Percentiles rank a stretch among this genome's conserved stretches.
Evolutionary conservation across 2,888 invertebrate species (phyloP).

Genomic region (Drosophila hamatofila): DNA sequence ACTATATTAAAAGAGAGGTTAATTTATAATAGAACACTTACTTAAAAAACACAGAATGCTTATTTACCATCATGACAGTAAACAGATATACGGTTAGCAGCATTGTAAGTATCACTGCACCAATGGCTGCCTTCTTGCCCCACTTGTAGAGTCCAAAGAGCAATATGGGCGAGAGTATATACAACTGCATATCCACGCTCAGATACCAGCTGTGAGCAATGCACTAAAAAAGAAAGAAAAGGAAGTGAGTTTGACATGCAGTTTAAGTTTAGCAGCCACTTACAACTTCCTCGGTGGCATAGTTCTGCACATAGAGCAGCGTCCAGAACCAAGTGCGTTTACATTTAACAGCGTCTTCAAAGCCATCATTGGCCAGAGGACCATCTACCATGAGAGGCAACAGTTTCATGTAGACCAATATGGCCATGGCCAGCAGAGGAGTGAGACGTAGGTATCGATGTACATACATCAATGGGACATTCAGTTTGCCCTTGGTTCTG

Average conservation of each 20-base stretch:
- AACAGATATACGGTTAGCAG: slow-evolving; percentile 59
- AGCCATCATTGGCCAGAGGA: slow-evolving; percentile 77
- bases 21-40: too few species aligned
- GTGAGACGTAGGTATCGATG: slow-evolving; percentile 85
- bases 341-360: slow-evolving; percentile 54
- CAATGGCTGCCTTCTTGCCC: slow-evolving; percentile 65
- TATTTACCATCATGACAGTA: slow-evolving; percentile 61
- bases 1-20: too few species aligned
- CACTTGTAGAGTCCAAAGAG: slow-evolving; percentile 85
- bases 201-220: slow-evolving; percentile 87
- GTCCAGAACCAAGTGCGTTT: slow-evolving; percentile 84
- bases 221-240: slow-evolving; percentile 84
- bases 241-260: background rate
- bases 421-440: slow-evolving; percentile 85
- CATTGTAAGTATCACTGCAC: slow-evolving; percentile 61
- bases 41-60: slow-evolving; percentile 47
- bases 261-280: background rate
- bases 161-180: slow-evolving; percentile 86
- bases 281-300: slow-evolving; percentile 76
- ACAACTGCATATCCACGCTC: slow-evolving; percentile 87
- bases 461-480: slow-evolving; percentile 74
- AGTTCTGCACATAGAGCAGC: slow-evolving; percentile 85
- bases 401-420: slow-evolving; percentile 85
- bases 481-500: slow-evolving; percentile 63
- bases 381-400: slow-evolving; percentile 85